Evolutionary conservation across 2,888 invertebrate genomes (phyloP).

Genomic region (Zaprionus obscuricornis): DNA sequence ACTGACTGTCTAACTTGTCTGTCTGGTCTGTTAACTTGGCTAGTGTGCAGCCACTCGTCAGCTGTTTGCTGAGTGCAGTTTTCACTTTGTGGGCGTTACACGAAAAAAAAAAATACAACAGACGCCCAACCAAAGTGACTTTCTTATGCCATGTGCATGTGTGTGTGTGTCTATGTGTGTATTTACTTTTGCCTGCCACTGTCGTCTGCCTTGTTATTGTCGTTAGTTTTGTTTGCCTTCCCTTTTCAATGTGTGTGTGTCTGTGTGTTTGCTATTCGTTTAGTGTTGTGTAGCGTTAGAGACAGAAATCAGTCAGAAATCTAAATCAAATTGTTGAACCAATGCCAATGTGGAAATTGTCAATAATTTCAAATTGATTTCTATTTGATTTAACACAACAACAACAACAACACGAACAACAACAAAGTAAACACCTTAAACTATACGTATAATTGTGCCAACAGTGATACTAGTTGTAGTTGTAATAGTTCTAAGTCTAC

Average conservation of each 20-base stretch:
- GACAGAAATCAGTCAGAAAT: slow-evolving; percentile 52
- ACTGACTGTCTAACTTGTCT: slow-evolving; percentile 1
- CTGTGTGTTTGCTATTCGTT: slow-evolving; percentile 70
- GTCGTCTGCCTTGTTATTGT: slow-evolving; percentile 45
- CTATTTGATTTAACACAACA: slow-evolving; percentile 78
- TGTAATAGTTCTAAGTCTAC: too few species aligned
- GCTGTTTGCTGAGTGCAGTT: slow-evolving; percentile 63
- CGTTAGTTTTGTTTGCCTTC: slow-evolving; percentile 50
- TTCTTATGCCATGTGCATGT: slow-evolving; percentile 26
- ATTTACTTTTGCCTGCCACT: slow-evolving; percentile 59
- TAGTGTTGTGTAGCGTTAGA: slow-evolving; percentile 62
- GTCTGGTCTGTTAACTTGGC: slow-evolving; percentile 2
- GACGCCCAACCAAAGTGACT: slow-evolving; percentile 18
- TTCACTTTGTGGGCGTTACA: slow-evolving; percentile 47
- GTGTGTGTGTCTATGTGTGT: slow-evolving; percentile 25
- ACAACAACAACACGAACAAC: slow-evolving; percentile 17
- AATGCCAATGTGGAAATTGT: slow-evolving; percentile 81
- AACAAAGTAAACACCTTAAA: slow-evolving; percentile 35
- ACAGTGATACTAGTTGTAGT: slow-evolving; percentile 10
- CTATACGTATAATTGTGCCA: slow-evolving; percentile 45
- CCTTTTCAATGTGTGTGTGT: slow-evolving; percentile 2
- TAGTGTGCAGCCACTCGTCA: slow-evolving; percentile 26
- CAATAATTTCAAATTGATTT: slow-evolving; percentile 82
- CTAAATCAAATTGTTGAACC: slow-evolving; percentile 66
- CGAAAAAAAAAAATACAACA: slow-evolving; percentile 27